Evolutionary conservation across 2,888 invertebrate species (phyloP), one percentile per base, ranked within the genome.

Genomic region (Pseudoips prasinana): DNA sequence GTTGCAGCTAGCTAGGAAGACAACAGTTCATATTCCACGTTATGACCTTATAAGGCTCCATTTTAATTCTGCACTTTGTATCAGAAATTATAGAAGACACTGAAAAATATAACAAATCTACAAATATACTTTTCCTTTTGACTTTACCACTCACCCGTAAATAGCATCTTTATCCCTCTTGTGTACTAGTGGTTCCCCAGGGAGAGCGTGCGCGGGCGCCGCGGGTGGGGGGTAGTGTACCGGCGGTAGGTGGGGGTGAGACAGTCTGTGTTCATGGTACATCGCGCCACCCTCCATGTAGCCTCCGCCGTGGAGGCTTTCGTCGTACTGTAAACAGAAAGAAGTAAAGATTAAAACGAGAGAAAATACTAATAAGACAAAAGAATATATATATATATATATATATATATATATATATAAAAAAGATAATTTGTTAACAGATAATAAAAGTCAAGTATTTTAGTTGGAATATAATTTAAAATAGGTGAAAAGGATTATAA

Each of bases 161-260:
- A 98, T 98, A 79, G 98, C 97, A 92, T 98, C 98, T 92, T 98
- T 98, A 92, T 98, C 98, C 81, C 98, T 92, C 91, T 98, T 98
- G 90, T 96, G 96, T 69, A 96, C 96, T 89, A 97, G 96, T 69
- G 96, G 96, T 87, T 90, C 93, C 73, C 93, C 92, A 67, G 94
- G 94, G 91, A 95, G 92, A 80, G 96, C 95, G 90, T 96, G 96
- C 91, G 96, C 94, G 66, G 95, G 91, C 91, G 96, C 94, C 76
- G 95, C 91, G 78, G 95, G 94, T 86, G 96, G 92, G 83, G 94
- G 92, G 91, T 96, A 92, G 94, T 95, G 93, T 79, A 92, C 91
- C 59, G 92, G 91, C 31, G 89, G 89, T 61, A 92, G 89, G 86
- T 92, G 92, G 67, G 95, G 92, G 89, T 95, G 95, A 73, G 94